Evolutionary conservation across 2,113 vertebrate genomes (phyloP), one percentile per base, ranked within the genome.

Genomic region (Perca schrenkii): DNA sequence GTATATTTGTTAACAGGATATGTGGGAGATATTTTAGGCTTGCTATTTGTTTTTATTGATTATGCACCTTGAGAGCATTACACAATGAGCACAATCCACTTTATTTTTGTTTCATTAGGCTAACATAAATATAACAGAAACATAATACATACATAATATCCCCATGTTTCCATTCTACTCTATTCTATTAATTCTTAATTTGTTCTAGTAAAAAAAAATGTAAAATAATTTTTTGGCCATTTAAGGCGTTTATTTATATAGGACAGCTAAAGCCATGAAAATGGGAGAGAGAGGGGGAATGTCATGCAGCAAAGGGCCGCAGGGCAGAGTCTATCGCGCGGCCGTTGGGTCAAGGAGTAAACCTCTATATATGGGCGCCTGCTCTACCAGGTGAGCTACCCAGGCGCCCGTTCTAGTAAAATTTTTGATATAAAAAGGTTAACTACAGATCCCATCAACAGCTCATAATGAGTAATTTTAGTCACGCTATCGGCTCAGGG

Each of bases 1-100:
- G 77, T 57, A 21, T 73, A 65, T 91, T 86, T 86, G 80, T 85
- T 90, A 74, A 86, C 31, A 46, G 80, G 50, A 67, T 74, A 63
- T 78, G 22, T 74, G 79, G 78, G 72, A 81, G 71, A 83, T 80
- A 75, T 81, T 85, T 25, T 63, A 54, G 14, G 4, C 61, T 52
- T 40, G 62, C 40, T 72, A 17, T 56, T 64, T 72, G 40, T 49
- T 67, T 76, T 77, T 67, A 56, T 77, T 70, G 52, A 78, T 85
- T 71, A 49, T 63, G n/a, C 31, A 52, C 43, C 34, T 75, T 12
- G 82, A 66, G 8, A 72, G 19, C 50, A 46, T 2, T 82, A 61
- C 3, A 56, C 0, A 53, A 1, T 17, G 8, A 47, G 53, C 43
- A 17, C 16, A 69, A 46, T 75, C 19, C 61, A 52, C n/a, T 63